These are phyloP conservation scores for Drosophila percnosoma DNA, from an alignment of 2,888 invertebrate species.

Conservation along the genomic window DNA sequence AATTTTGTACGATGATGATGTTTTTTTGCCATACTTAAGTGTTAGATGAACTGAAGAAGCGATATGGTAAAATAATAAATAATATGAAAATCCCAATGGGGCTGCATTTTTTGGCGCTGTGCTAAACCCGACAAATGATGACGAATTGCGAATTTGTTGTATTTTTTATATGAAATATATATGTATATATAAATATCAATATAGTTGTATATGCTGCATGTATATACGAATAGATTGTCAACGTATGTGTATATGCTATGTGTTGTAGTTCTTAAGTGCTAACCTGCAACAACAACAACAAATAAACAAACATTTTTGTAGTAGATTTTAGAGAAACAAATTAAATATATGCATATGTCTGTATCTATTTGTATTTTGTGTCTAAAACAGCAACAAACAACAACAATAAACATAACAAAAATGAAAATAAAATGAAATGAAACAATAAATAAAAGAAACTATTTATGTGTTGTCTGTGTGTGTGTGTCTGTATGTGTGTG, in stretches of 20 bases:
- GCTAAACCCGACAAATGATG: constrained; percentile 59
- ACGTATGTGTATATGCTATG: constrained; percentile 54
- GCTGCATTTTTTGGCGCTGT: constrained; percentile 47
- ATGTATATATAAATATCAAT: constrained; percentile 25
- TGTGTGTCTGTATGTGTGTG: neutral
- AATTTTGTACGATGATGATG: constrained; percentile 42
- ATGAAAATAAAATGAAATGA: constrained; percentile 42
- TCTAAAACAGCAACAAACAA: constrained; percentile 55
- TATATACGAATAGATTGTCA: constrained; percentile 15
- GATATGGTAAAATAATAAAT: constrained; percentile 7
- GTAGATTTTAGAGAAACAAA: constrained; percentile 61
- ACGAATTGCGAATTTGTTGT: constrained; percentile 76
- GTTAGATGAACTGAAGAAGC: constrained; percentile 42
- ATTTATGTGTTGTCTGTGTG: constrained; percentile 10
- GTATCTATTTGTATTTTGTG: constrained; percentile 70
- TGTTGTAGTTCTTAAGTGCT: constrained; percentile 71
- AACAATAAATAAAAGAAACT: constrained; percentile 35
- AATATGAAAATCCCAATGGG: constrained; percentile 44
- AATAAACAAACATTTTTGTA: constrained; percentile 59
- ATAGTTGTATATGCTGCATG: constrained; percentile 43
- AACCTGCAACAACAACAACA: constrained; percentile 50
- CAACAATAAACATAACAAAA: constrained; percentile 51
- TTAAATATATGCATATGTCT: constrained; percentile 31
- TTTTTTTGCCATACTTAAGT: constrained; percentile 68
- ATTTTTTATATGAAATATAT: constrained; percentile 68